A percentile compares a stretch with the other conserved stretches of the same genome.
Conservation (phyloP, 2,113 vertebrate species). For the Mola mola region DNA sequence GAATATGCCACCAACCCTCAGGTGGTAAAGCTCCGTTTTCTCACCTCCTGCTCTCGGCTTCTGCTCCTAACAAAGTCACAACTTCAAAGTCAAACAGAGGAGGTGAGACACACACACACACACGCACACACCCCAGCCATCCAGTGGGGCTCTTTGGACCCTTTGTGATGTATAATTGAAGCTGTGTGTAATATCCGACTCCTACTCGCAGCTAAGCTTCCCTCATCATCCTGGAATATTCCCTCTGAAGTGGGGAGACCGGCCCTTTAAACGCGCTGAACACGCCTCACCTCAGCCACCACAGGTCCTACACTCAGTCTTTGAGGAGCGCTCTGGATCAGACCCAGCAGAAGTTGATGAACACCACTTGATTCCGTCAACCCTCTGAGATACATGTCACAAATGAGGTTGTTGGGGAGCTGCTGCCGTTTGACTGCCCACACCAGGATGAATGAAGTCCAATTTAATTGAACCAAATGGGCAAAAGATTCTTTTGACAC, state of each 20-base stretch:
- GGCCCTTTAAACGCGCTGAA: slow-evolving; percentile 46
- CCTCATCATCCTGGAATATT: slow-evolving; percentile 48
- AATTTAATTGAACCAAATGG: no score
- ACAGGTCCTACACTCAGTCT: no score
- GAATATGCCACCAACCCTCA: slow-evolving; percentile 66
- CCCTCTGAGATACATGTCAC: no score
- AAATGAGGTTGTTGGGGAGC: no score
- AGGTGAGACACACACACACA: slow-evolving; percentile 25
- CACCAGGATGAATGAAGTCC: no score
- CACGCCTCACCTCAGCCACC: no score
- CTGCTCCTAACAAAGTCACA: slow-evolving; percentile 67
- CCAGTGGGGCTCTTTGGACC: slow-evolving; percentile 43
- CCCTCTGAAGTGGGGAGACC: slow-evolving; percentile 50
- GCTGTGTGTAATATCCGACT: slow-evolving; percentile 57
- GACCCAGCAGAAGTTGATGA: no score
- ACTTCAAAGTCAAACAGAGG: slow-evolving; percentile 72
- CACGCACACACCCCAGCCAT: slow-evolving; percentile 15
- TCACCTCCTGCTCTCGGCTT: slow-evolving; percentile 58
- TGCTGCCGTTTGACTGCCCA: no score
- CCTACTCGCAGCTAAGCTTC: slow-evolving; percentile 61
- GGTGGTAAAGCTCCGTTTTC: slow-evolving; percentile 59
- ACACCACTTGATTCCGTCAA: no score
- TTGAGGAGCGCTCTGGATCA: no score
- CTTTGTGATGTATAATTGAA: slow-evolving; percentile 73
- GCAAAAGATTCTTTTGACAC: no score